Evolutionary conservation across 2,888 invertebrate genomes (phyloP).

Genomic region (Gastracanthus pulcherrimus): DNA sequence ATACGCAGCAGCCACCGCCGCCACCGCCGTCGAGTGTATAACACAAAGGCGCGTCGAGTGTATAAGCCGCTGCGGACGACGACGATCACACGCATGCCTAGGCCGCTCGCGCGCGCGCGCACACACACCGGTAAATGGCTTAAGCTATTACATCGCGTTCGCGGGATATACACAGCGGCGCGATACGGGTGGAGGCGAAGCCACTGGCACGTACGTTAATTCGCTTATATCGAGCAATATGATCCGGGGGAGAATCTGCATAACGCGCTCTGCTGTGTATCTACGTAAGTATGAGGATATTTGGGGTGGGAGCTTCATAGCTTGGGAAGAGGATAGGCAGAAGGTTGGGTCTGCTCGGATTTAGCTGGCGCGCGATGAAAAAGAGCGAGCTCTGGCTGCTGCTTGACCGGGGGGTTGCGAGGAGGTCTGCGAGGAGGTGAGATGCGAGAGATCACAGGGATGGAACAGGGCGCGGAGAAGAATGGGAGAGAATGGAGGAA

Average conservation of each 20-base stretch:
- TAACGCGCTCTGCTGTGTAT: conserved; percentile 62
- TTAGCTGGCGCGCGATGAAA: neutral
- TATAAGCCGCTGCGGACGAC: neutral
- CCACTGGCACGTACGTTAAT: conserved; percentile 67
- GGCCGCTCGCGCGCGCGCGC: neutral
- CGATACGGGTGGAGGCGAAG: conserved; percentile 1
- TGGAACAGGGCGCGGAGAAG: neutral
- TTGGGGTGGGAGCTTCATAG: no score
- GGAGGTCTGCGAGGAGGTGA: neutral
- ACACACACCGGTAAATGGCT: conserved; percentile 54
- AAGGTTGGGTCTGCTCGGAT: neutral
- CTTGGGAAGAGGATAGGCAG: neutral
- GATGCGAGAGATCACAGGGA: conserved; percentile 5
- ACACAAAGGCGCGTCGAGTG: neutral
- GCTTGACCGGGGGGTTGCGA: neutral
- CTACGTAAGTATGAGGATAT: no score
- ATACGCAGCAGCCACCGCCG: no score
- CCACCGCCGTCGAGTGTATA: neutral
- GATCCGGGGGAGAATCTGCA: conserved; percentile 69
- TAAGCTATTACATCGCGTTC: conserved; percentile 55
- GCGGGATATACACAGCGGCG: conserved; percentile 1
- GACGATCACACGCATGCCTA: conserved; percentile 30
- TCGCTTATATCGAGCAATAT: conserved; percentile 66
- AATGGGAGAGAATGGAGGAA: neutral
- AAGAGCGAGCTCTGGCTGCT: neutral